Base-by-base conservation (phyloP, 2,797 vertebrate species). In the Melopsittacus undulatus region DNA sequence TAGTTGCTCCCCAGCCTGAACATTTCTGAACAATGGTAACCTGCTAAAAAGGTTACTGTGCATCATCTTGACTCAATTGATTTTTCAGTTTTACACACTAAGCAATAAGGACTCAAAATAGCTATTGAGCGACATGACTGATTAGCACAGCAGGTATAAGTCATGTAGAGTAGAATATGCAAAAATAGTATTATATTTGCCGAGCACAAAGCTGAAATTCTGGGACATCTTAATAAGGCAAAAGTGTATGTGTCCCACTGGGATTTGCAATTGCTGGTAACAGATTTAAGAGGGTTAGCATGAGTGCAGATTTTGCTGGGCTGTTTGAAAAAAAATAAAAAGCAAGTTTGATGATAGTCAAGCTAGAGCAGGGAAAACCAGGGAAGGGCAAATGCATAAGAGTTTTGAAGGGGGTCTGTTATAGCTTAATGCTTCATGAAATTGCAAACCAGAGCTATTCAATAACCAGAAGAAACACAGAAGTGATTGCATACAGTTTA, bases 101-200 rank as follows among this genome's bases (percentile, higher is more conserved):
- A 85, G 48, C 38, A 69, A 5, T 51, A 84, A 74, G 34, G 91
- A 63, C 79, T 85, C 51, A 67, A 83, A 94, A 83, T 76, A 95
- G 34, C 49, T 96, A 16, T 66, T 87, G 89, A 95, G n/a, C 16
- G 6, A 83, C 77, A 49, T n/a, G 74, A 59, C 59, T 96, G 94
- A 92, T 92, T 86, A 92, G 76, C 92, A 84, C 94, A 96, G 91
- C 76, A 92, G 79, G 91, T n/a, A n/a, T 81, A 86, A 91, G 59
- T 75, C 66, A 56, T 36, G 84, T 77, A 73, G 69, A 88, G 40
- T 17, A 79, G 56, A 94, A 85, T 90, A 91, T 92, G 77, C 57
- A 94, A 83, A 78, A 90, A 68, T 20, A 29, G 15, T 70, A 76
- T 74, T 92, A 38, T 68, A 86, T 83, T 95, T 94, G 75, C 93